Conservation (phyloP, 1,140 invertebrate species). For the Teleopsis dalmanni region DNA sequence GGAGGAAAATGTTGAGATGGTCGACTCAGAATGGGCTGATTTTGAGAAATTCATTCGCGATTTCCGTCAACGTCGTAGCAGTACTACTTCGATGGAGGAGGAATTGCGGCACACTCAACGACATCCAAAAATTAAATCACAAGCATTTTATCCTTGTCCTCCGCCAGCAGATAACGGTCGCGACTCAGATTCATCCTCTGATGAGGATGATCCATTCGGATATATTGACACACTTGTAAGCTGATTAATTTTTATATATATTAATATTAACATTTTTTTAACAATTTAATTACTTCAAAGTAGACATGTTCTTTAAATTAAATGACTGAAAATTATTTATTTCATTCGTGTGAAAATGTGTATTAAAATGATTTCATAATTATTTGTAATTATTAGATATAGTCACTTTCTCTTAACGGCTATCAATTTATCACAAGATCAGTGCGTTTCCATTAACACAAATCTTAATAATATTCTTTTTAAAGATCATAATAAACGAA, state of each 20-base stretch:
- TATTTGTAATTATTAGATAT: too few species aligned
- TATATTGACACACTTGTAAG: conserved; percentile 55
- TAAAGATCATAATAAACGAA: too few species aligned
- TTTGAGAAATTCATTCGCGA: conserved; percentile 46
- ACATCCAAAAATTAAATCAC: conserved; percentile 44
- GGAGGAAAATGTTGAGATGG: conserved; percentile 42
- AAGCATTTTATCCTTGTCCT: conserved; percentile 60
- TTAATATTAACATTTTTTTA: too few species aligned
- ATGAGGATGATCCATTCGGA: conserved; percentile 49
- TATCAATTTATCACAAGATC: too few species aligned
- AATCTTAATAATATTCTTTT: too few species aligned
- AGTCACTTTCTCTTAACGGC: too few species aligned
- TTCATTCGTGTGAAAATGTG: too few species aligned
- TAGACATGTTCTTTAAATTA: not conserved
- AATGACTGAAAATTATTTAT: not conserved
- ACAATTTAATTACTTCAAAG: not conserved
- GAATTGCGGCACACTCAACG: conserved; percentile 47
- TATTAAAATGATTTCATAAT: too few species aligned
- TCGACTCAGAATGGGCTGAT: conserved; percentile 44
- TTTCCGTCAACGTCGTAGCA: conserved; percentile 48
- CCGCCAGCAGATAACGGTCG: conserved; percentile 50
- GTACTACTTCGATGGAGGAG: conserved; percentile 51
- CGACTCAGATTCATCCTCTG: conserved; percentile 43
- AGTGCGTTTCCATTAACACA: too few species aligned
- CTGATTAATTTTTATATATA: too few species aligned